phyloP scores from a whole-genome alignment of 2,797 vertebrate genomes.

The Syngnathus acus region DNA sequence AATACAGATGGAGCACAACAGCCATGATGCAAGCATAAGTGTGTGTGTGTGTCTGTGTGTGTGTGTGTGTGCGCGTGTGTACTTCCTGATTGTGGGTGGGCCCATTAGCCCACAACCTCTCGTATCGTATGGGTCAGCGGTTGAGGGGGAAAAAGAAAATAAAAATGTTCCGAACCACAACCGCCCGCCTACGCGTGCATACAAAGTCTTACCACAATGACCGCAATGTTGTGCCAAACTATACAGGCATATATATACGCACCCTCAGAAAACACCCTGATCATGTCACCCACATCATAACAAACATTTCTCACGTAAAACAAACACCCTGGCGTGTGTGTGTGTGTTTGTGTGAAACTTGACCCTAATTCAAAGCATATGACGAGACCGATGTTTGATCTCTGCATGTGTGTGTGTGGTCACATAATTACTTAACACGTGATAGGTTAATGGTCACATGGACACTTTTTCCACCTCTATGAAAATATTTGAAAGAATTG shows the following conservation, averaged over 20 bases:
- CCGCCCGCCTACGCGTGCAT: slow-evolving; percentile 25
- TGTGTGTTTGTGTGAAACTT: slow-evolving; percentile 64
- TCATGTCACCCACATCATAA: slow-evolving; percentile 53
- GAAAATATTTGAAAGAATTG: background rate
- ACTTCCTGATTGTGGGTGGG: slow-evolving; percentile 64
- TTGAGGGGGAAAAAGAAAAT: slow-evolving; percentile 33
- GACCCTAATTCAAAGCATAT: slow-evolving; percentile 82
- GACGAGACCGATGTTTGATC: slow-evolving; percentile 73
- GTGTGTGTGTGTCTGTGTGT: slow-evolving; percentile 30
- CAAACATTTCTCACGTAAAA: slow-evolving; percentile 46
- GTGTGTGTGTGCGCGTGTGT: slow-evolving; percentile 15
- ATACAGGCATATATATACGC: slow-evolving; percentile 33
- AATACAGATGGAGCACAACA: background rate
- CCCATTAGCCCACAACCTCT: slow-evolving; percentile 56
- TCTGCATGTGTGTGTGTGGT: slow-evolving; percentile 62
- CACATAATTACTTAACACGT: slow-evolving; percentile 55
- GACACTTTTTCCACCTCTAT: slow-evolving; percentile 7
- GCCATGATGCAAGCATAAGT: slow-evolving; percentile 6
- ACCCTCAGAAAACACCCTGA: slow-evolving; percentile 34
- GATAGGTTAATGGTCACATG: slow-evolving; percentile 47
- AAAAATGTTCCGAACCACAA: slow-evolving; percentile 53
- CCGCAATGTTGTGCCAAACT: slow-evolving; percentile 41
- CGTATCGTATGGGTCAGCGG: slow-evolving; percentile 55
- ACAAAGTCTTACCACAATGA: slow-evolving; percentile 30
- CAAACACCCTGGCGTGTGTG: slow-evolving; percentile 33